Conservation (phyloP, 2,888 invertebrate species). For the Spicauda simplicius region DNA sequence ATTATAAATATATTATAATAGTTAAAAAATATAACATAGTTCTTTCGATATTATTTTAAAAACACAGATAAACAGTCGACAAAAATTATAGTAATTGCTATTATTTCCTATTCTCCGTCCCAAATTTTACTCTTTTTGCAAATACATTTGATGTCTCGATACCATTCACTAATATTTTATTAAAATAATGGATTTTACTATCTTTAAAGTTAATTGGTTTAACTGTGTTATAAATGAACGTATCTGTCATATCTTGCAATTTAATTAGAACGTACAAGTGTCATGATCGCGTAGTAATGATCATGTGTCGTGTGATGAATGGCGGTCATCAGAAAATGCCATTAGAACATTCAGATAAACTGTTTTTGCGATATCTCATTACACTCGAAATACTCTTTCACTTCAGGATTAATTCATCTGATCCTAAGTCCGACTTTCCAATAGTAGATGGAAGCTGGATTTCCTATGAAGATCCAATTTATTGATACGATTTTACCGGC, state of each 20-base stretch:
- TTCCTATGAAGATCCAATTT: slow-evolving; percentile 28
- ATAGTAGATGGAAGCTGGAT: slow-evolving; percentile 19
- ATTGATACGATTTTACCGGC: slow-evolving; percentile 23
- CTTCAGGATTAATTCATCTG: slow-evolving; percentile 25
- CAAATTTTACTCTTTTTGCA: too few species aligned
- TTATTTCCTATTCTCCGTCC: too few species aligned
- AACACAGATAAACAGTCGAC: too few species aligned
- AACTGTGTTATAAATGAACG: neutral
- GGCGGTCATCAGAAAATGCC: slow-evolving; percentile 12
- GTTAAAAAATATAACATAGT: too few species aligned
- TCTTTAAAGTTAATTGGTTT: neutral
- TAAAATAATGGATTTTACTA: neutral
- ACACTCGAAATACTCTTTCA: slow-evolving; percentile 28
- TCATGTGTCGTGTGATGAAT: neutral
- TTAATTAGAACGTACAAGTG: neutral
- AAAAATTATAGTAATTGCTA: too few species aligned
- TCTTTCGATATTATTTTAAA: too few species aligned
- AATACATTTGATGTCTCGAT: too few species aligned
- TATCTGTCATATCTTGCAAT: neutral
- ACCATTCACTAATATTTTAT: too few species aligned
- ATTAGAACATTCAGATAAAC: slow-evolving; percentile 13
- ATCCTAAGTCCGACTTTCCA: slow-evolving; percentile 19
- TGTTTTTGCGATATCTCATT: slow-evolving; percentile 12
- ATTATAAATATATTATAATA: too few species aligned
- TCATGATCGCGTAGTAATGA: neutral